Conservation (phyloP, 2,113 vertebrate species). For the Macrotus californicus region DNA sequence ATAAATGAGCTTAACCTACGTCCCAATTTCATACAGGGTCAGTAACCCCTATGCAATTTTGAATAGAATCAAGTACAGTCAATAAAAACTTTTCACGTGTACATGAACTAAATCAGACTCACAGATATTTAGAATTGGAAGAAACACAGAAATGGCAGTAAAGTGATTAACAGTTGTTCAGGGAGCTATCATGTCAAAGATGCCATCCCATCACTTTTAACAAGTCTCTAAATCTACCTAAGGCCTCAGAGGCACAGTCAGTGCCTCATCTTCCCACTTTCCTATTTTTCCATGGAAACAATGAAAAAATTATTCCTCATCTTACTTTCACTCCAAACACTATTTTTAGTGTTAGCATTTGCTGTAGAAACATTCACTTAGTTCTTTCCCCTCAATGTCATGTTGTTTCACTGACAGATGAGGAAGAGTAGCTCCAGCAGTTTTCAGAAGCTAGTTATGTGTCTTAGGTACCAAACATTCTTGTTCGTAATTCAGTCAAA, state of each 20-base stretch:
- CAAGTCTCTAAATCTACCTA: not conserved
- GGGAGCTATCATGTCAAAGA: not conserved
- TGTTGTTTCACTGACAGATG: constrained; percentile 18
- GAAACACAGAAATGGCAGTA: not conserved
- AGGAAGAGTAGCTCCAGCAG: not conserved
- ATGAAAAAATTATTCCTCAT: constrained; percentile 53
- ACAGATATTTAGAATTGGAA: not conserved
- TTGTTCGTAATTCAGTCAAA: constrained; percentile 12
- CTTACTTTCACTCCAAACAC: constrained; percentile 36
- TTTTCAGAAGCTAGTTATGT: not conserved
- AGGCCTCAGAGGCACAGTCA: not conserved
- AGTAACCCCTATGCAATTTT: not conserved
- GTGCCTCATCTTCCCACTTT: not conserved
- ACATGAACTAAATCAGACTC: not conserved
- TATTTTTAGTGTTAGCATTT: constrained; percentile 67
- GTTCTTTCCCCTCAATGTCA: constrained; percentile 38
- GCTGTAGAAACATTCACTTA: constrained; percentile 46
- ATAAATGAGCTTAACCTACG: not conserved
- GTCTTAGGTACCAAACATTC: not conserved
- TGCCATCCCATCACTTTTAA: not conserved
- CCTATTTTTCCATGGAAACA: constrained; percentile 69
- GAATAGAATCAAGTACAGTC: not conserved
- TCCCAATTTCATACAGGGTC: too few species aligned
- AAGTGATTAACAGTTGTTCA: not conserved
- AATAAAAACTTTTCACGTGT: not conserved